Evolutionary conservation across 2,888 invertebrate species (phyloP).

Genomic region (Archips crataeganus): DNA sequence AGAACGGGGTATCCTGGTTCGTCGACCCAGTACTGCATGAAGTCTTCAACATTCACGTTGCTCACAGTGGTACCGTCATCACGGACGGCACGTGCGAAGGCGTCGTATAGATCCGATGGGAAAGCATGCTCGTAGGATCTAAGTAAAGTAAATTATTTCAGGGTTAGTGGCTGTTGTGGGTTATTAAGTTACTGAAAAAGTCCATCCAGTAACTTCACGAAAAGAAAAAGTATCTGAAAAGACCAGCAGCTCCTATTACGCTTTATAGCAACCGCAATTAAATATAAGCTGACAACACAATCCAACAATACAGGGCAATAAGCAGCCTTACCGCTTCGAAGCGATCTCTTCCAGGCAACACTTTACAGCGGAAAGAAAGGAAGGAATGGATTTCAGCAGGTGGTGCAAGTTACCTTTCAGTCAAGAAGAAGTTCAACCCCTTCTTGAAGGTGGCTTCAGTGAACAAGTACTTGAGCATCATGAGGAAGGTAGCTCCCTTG

Average conservation of each 20-base stretch:
- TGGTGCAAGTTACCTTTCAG: conserved; percentile 63
- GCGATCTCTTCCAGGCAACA: too few relatives aligned
- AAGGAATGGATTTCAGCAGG: too few relatives aligned
- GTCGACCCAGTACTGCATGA: conserved; percentile 85
- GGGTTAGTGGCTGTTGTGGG: background rate
- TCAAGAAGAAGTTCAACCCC: conserved; percentile 84
- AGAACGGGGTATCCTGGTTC: conserved; percentile 87
- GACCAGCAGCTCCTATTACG: too few relatives aligned
- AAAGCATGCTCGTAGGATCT: conserved; percentile 70
- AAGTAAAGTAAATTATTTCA: background rate
- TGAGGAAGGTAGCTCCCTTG: conserved; percentile 87
- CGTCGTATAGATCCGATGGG: conserved; percentile 67
- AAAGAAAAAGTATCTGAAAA: too few relatives aligned
- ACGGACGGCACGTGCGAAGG: conserved; percentile 62
- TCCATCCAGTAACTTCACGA: too few relatives aligned
- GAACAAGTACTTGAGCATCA: conserved; percentile 88
- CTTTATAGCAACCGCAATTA: too few relatives aligned
- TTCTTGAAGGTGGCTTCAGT: conserved; percentile 83
- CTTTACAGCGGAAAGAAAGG: too few relatives aligned
- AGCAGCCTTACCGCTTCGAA: too few relatives aligned
- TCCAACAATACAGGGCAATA: too few relatives aligned
- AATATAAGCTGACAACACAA: too few relatives aligned
- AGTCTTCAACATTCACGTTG: conserved; percentile 53
- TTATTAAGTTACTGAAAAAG: too few relatives aligned
- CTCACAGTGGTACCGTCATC: conserved; percentile 55